Evolutionary conservation across 2,113 vertebrate species (phyloP), one percentile per base, ranked within the genome.

Genomic region (Psammodynastes pulverulentus): DNA sequence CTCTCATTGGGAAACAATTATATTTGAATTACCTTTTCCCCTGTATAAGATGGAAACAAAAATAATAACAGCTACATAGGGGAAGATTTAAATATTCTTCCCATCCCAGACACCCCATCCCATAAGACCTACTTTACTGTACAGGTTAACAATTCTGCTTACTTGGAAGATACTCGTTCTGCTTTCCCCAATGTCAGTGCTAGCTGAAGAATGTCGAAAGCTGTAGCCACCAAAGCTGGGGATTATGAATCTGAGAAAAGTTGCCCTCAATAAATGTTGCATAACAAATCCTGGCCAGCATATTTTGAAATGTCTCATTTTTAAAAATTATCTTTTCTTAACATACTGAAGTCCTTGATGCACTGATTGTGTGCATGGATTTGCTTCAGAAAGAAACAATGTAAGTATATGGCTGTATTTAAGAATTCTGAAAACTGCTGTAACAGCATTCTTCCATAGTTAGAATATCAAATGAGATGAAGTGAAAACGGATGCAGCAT

Each of bases 351-450:
- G 99, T 99, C 97, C 95, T 99, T 89, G 99, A 99, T 97, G 99
- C 99, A 12, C 97, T 99, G 72, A 97, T 99, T 1, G 99, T 99
- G 89, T 98, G 98, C 95, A 99, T 99, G 99, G 99, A 99, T 97
- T 96, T 99, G 93, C 98, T 99, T 94, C 97, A 99, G 92, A 98
- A 95, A 15, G 97, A 98, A 96, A 98, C 98, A 26, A 85, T 98
- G 98, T 99, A 97, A 98, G 98, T 98, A 93, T 87, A 7, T 89
- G 84, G 21, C 21, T 93, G 56, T 34, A 10, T 48, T 53, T 5
- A 94, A 54, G 84, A 26, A 79, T 15, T 90, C 92, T 43, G 79
- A 39, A 49, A 90, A 45, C 58, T 87, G 72, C 48, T 86, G 45
- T n/a, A 52, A 86, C 58, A 89, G n/a, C n/a, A 67, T 62, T 91